A percentile compares a stretch with the other conserved stretches of the same genome.
These are phyloP conservation scores for Holacanthella duospinosa DNA, from an alignment of 2,888 invertebrate species.

Conservation along the genomic window DNA sequence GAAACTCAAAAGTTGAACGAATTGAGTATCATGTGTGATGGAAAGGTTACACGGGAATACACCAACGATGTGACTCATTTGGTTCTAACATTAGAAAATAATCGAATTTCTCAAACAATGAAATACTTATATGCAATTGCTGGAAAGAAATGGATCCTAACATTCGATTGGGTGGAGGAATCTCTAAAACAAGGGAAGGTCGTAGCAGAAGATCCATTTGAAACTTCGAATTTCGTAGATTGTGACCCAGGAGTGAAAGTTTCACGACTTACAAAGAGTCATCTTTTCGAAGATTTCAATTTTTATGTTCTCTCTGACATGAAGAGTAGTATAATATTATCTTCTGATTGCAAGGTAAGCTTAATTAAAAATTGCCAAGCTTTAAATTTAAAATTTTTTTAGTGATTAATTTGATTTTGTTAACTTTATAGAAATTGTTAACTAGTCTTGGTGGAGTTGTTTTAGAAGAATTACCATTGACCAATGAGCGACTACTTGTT, in stretches of 20 bases:
- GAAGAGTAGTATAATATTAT: conserved; percentile 23
- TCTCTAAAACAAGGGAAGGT: conserved; percentile 21
- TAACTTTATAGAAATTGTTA: conserved; percentile 21
- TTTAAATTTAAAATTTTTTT: background rate
- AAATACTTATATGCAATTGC: conserved; percentile 35
- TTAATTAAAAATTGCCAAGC: background rate
- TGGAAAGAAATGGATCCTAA: conserved; percentile 33
- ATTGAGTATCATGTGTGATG: conserved; percentile 23
- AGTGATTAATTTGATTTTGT: background rate
- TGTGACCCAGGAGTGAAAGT: conserved; percentile 25
- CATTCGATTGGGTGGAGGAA: conserved; percentile 31
- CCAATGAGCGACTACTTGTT: conserved; percentile 17
- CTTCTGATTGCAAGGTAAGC: conserved; percentile 26
- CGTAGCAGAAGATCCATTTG: conserved; percentile 25
- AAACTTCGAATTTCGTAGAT: conserved; percentile 22
- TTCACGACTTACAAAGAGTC: conserved; percentile 16
- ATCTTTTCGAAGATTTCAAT: conserved; percentile 23
- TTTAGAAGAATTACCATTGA: conserved; percentile 7
- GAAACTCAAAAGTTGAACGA: conserved; percentile 18
- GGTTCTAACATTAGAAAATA: conserved; percentile 21
- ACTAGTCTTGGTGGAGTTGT: conserved; percentile 23
- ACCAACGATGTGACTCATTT: conserved; percentile 29
- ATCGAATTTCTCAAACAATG: conserved; percentile 30
- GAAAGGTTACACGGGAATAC: conserved; percentile 18
- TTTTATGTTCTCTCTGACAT: conserved; percentile 25